A percentile compares a stretch with the other conserved stretches of the same genome.
phyloP scores from a whole-genome alignment of 1,140 invertebrate genomes.

The Macrobrachium rosenbergii region DNA sequence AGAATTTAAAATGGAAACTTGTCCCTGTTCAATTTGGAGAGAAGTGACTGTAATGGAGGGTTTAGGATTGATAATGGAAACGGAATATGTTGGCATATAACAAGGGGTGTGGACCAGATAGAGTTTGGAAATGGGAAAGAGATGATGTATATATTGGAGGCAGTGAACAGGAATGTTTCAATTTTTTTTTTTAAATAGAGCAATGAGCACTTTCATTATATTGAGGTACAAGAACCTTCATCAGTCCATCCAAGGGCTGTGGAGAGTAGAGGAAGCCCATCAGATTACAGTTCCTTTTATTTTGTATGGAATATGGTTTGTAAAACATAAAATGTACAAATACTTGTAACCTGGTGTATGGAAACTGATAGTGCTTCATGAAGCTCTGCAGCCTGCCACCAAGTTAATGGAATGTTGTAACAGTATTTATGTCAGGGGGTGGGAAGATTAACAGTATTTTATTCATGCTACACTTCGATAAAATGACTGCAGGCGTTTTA shows the following conservation, averaged over 20 bases:
- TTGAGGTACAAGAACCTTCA: slow-evolving; percentile 39
- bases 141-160: slow-evolving; percentile 16
- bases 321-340: slow-evolving; percentile 49
- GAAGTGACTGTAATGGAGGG: slow-evolving; percentile 49
- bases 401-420: background rate
- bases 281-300: slow-evolving; percentile 10
- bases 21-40: slow-evolving; percentile 46
- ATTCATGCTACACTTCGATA: no score
- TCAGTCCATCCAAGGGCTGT: slow-evolving; percentile 10
- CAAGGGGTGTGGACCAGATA: slow-evolving; percentile 44
- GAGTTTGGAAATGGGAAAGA: slow-evolving; percentile 30
- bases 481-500: no score
- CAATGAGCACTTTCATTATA: background rate
- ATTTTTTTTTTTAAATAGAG: background rate
- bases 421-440: no score
- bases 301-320: slow-evolving; percentile 45
- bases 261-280: no score
- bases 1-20: slow-evolving; percentile 30
- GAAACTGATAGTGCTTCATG: no score
- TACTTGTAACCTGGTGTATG: slow-evolving; percentile 2
- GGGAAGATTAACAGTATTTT: no score
- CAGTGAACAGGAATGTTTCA: slow-evolving; percentile 49
- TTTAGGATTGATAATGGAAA: slow-evolving; percentile 35
- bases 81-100: slow-evolving; percentile 37
- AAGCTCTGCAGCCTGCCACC: slow-evolving; percentile 36